phyloP scores from a whole-genome alignment of 2,797 vertebrate species.

The Chromobotia macracanthus region DNA sequence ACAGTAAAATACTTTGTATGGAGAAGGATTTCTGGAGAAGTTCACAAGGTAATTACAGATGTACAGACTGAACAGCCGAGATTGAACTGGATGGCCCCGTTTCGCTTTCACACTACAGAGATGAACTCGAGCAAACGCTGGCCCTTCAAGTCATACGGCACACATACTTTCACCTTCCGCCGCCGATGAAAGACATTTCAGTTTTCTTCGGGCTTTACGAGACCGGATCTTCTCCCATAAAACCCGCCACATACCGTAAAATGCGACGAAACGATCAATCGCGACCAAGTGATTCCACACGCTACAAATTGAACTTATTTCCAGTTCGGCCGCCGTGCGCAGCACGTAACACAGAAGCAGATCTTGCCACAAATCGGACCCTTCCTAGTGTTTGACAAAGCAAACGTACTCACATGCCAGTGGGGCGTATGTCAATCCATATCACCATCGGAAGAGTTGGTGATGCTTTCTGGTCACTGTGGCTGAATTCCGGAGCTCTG shows the following conservation, averaged over 20 bases:
- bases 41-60: constrained; percentile 1
- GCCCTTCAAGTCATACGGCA: constrained; percentile 24
- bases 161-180: constrained; percentile 17
- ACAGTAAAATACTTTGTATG: no score
- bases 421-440: constrained; percentile 40
- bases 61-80: not conserved
- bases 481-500: constrained; percentile 31
- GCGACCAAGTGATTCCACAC: not conserved
- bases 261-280: not conserved
- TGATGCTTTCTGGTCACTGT: not conserved
- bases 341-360: not conserved
- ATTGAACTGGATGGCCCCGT: not conserved
- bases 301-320: constrained; percentile 20
- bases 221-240: not conserved
- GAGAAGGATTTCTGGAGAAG: no score
- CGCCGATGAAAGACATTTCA: not conserved
- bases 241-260: not conserved
- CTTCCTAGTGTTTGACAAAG: not conserved
- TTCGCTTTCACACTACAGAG: not conserved
- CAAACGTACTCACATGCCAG: constrained; percentile 40
- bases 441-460: constrained; percentile 5
- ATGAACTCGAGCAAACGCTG: not conserved
- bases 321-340: constrained; percentile 20
- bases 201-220: not conserved
- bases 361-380: not conserved